Evolutionary conservation across 2,797 vertebrate genomes (phyloP), one percentile per base, ranked within the genome.

Genomic region (Gobio occitaniae): DNA sequence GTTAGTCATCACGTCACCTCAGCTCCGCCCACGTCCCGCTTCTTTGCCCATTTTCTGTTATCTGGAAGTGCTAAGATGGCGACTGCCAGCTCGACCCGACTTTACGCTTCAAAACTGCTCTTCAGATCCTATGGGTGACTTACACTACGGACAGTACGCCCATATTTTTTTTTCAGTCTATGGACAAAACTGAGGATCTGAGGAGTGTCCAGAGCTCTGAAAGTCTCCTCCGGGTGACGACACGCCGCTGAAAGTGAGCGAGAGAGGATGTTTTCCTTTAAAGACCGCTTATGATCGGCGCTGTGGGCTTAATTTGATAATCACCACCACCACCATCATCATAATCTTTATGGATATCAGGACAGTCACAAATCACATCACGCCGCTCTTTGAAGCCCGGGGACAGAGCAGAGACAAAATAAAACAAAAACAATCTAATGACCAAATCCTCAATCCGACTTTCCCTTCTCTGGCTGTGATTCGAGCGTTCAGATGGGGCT

Each of bases 271-370:
- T 72, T 82, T 72, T 82, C 6, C 68, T 70, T n/a, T n/a, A 54
- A 70, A 80, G 32, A 61, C 29, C 41, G 29, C 54, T 50, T 11
- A n/a, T 9, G 16, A 41, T 38, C 78, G 50, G 21, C 52, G n/a
- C 54, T 17, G 65, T n/a, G 41, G 68, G 54, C 78, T 56, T 75
- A 69, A 74, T 66, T 71, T 78, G 71, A 83, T 72, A 54, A 80
- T 84, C 77, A 63, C 52, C 36, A 17, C 16, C 74, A 70, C 66
- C 66, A 56, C 32, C 32, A 32, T 79, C 47, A 84, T 78, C 79
- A 41, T 70, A 54, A 88, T 83, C 75, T 87, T 85, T 80, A 72
- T 72, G 63, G 84, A 87, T 72, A 85, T 82, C 78, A 82, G 76
- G 66, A 59, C 15, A 9, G 56, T 82, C 79, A 61, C 56, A 54